Base-by-base conservation (phyloP, 2,888 invertebrate species). In the Homarus gammarus region DNA sequence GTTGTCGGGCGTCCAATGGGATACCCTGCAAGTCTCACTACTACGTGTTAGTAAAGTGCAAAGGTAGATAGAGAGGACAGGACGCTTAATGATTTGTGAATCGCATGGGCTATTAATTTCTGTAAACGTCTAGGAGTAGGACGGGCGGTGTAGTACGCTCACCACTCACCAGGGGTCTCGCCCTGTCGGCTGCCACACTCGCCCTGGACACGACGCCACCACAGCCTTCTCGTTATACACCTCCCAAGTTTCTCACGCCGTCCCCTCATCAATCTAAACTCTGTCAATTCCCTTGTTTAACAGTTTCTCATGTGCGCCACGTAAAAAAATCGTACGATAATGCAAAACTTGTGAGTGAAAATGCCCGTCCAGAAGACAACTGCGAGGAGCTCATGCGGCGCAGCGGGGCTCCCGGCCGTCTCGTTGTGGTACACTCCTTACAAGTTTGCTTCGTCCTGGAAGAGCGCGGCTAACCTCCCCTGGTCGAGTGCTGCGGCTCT, bases 121-220 rank as follows among this genome's bases (percentile, higher is more conserved):
- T 38, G 56, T 72, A 40, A 56, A 73, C 38, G 84, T 73, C 73
- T 31, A 31, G 56, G 84, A 10, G 31, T 73, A 40, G 51, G 84
- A 38, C 51, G 84, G 44, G 51, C 18, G 84, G 51, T 84, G 72
- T 84, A 84, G 84, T 84, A 72, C 73, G 27, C n/a, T 31, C 22
- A 27, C 33, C 36, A 56, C 56, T 40, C 84, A 49, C 84, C 73
- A 84, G 84, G 84, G 84, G 84, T 84, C 84, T 84, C 84, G 73
- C 61, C 61, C 36, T 18, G 73, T 73, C 84, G 84, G 84, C 84
- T 84, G 73, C 73, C n/a, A 6, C 81, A 27, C 33, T 31, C 75
- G 2, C 15, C 75, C 38, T 38, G 33, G n/a, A 40, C 81, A 33
- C 31, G 64, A n/a, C 38, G 72, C 51, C 33, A n/a, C 73, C 40